These are phyloP conservation scores for Chiridota heheva DNA, from an alignment of 35 echinoderm and acorn worm genomes.

Conservation along the genomic window DNA sequence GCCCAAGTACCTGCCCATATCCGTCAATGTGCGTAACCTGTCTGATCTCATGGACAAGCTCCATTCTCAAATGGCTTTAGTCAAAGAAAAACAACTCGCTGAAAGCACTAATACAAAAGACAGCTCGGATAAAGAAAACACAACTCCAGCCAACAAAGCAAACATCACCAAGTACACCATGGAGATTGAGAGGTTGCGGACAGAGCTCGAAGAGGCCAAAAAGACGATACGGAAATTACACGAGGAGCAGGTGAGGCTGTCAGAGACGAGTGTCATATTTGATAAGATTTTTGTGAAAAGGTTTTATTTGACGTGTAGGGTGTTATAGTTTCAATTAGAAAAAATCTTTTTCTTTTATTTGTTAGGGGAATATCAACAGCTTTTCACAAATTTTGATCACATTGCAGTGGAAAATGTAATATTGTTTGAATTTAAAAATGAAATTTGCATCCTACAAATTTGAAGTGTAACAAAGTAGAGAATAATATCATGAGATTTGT, in stretches of 20 bases:
- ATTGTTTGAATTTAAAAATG: too few relatives aligned
- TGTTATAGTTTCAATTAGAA: too few relatives aligned
- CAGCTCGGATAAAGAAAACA: conserved; percentile 33
- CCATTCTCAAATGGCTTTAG: conserved; percentile 67
- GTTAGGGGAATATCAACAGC: too few relatives aligned
- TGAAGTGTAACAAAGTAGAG: too few relatives aligned
- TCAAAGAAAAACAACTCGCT: conserved; percentile 64
- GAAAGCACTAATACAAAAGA: conserved; percentile 40
- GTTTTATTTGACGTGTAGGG: too few relatives aligned
- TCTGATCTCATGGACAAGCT: conserved; percentile 62
- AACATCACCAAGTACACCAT: background rate
- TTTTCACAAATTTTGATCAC: too few relatives aligned
- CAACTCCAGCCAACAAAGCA: conserved; percentile 4
- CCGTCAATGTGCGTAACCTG: conserved; percentile 55
- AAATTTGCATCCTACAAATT: too few relatives aligned
- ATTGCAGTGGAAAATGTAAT: too few relatives aligned
- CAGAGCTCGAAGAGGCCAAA: conserved; percentile 70
- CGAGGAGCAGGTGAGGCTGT: conserved; percentile 63
- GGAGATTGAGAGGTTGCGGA: conserved; percentile 45
- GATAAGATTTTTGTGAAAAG: too few relatives aligned
- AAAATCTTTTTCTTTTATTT: too few relatives aligned
- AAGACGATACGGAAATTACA: conserved; percentile 55
- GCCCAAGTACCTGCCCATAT: conserved; percentile 17
- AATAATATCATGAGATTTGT: too few relatives aligned
- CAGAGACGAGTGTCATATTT: too few relatives aligned